These are phyloP conservation scores for Platyrinchus mystaceus DNA, from an alignment of 2,797 vertebrate species.

Conservation along the genomic window DNA sequence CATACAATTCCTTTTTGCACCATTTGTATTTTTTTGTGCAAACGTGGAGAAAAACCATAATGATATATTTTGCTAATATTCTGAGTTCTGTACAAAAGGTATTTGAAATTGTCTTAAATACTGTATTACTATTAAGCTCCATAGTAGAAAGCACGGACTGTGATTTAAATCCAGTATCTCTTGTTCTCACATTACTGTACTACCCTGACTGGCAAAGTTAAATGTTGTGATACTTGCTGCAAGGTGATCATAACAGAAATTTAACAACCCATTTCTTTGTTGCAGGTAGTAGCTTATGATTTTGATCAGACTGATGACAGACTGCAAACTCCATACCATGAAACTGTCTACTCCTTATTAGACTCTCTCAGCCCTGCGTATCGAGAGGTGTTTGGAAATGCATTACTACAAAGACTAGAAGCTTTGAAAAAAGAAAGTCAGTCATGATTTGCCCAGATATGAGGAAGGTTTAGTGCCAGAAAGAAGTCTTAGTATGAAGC, in stretches of 20 bases:
- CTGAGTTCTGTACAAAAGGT: background rate
- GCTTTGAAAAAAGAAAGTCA: constrained; percentile 87
- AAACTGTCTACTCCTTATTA: constrained; percentile 96
- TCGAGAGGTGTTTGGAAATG: constrained; percentile 95
- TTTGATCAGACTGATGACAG: constrained; percentile 91
- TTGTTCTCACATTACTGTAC: background rate
- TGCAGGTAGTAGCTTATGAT: constrained; percentile 90
- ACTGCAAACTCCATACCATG: constrained; percentile 88
- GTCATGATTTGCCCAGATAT: constrained; percentile 65
- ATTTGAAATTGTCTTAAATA: background rate
- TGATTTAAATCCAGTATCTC: background rate
- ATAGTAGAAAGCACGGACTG: background rate
- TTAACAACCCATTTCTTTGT: constrained; percentile 12
- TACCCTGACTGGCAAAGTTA: background rate
- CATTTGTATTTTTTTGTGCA: background rate
- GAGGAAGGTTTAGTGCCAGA: background rate
- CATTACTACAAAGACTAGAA: constrained; percentile 92
- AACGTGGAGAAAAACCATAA: background rate
- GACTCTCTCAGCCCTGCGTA: constrained; percentile 96
- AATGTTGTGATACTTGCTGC: background rate
- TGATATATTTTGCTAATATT: background rate
- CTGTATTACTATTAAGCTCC: background rate
- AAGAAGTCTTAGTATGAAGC: background rate
- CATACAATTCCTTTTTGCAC: background rate
- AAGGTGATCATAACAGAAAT: background rate